These are phyloP conservation scores for Cyprinodon diabolis DNA, from an alignment of 2,797 vertebrate species.

Conservation along the genomic window DNA sequence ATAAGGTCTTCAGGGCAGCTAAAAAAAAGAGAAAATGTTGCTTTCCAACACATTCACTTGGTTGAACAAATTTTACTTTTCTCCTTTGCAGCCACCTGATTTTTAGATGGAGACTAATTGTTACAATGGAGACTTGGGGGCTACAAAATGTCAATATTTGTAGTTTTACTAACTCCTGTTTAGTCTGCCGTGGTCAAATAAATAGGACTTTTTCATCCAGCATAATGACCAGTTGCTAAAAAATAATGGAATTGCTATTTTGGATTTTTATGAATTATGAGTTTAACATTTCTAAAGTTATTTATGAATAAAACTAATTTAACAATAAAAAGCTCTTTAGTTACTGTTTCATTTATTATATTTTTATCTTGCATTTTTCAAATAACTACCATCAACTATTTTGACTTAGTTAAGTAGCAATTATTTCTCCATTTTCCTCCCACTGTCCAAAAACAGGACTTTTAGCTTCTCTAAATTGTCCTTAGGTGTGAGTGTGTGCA, in stretches of 20 bases:
- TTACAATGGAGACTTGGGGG: neutral
- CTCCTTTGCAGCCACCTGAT: too few species aligned
- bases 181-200: neutral
- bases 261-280: neutral
- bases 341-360: neutral
- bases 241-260: neutral
- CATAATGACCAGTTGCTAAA: neutral
- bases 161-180: neutral
- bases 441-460: too few species aligned
- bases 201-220: neutral
- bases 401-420: neutral
- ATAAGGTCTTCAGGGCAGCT: neutral
- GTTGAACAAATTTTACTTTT: neutral
- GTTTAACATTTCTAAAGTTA: neutral
- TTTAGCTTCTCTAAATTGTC: too few species aligned
- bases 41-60: neutral
- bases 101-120: neutral
- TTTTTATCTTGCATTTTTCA: neutral
- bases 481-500: too few species aligned
- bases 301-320: neutral
- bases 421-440: neutral
- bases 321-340: neutral
- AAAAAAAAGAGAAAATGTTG: neutral
- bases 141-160: neutral
- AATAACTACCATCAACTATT: neutral